Percentiles rank a stretch among this genome's conserved stretches.
Evolutionary conservation across 2,797 vertebrate species (phyloP).

Genomic region (Gallinago nigripennis): DNA sequence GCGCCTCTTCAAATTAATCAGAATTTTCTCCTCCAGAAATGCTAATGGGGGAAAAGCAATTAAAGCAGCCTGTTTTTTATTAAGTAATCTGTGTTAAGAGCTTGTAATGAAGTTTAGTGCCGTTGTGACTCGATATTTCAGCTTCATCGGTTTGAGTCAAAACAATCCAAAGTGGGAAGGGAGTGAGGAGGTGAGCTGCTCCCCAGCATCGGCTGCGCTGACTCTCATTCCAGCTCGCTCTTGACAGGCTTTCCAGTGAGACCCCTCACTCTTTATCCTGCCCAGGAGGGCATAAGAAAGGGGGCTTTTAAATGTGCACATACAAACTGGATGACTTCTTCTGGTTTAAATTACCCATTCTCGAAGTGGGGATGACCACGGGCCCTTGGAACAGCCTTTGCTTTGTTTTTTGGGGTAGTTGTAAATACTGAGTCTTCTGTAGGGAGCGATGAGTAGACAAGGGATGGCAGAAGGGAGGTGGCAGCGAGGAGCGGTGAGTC

Average conservation of each 20-base stretch:
- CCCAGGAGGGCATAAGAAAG: neutral
- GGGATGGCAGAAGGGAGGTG: neutral
- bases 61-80: constrained; percentile 87
- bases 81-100: constrained; percentile 81
- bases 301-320: neutral
- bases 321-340: neutral
- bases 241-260: neutral
- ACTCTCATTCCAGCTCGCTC: neutral
- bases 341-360: neutral
- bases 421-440: neutral
- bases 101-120: constrained; percentile 82
- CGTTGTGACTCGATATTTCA: constrained; percentile 79
- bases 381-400: neutral
- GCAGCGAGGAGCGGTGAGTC: neutral
- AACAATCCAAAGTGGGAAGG: constrained; percentile 72
- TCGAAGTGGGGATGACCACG: accelerated
- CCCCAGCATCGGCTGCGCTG: neutral
- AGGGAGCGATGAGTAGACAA: neutral
- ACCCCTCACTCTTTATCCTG: neutral
- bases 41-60: constrained; percentile 86
- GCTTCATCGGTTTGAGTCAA: constrained; percentile 79
- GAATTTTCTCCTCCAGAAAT: constrained; percentile 78
- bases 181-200: constrained; percentile 49
- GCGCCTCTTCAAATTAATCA: constrained; percentile 76
- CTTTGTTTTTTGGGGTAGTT: neutral